Evolutionary conservation across 1,140 invertebrate genomes (phyloP), one percentile per base, ranked within the genome.

Genomic region (Neomicropteryx cornuta): DNA sequence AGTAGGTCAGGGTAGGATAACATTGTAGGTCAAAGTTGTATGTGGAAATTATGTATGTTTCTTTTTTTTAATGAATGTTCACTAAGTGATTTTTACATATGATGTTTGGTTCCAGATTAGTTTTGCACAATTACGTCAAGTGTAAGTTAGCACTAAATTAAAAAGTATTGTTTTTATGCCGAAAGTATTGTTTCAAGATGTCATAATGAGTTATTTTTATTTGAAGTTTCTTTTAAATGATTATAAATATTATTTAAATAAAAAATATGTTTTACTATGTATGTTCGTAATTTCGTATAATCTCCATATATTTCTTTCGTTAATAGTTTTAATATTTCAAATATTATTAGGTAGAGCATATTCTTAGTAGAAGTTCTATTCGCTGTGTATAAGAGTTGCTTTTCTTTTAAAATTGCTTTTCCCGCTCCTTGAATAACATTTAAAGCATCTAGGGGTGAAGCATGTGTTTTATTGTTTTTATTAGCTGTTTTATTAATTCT

Each of bases 401-500:
- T 27, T 43, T 51, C 46, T 52, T 55, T 52, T 51, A 53, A 56
- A 55, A 58, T 55, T 57, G 56, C 50, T 57, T 58, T 56, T 48
- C 46, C 55, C 56, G 51, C 55, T 51, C 50, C 51, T 56, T 47
- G 49, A 51, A 54, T 51, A 59, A 57, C 56, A 51, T 58, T 58
- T 56, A 54, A 58, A 58, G 53, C 48, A 55, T 55, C 38, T 33
- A 28, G 46, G 39, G 46, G 49, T 51, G 41, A 55, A 62, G 57
- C 57, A 60, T 60, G 59, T 61, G 56, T 56, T 59, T 60, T 59
- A 64, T 62, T 48, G 51, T 39, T 51, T 59, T 59, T 56, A 59
- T 50, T 50, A 52, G 49, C 54, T 60, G 53, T 60, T 60, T 51
- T 58, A 58, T 57, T 56, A 52, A 56, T 51, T 53, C 49, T 41